Conservation (phyloP, 2,113 vertebrate species). For the Castor canadensis region DNA sequence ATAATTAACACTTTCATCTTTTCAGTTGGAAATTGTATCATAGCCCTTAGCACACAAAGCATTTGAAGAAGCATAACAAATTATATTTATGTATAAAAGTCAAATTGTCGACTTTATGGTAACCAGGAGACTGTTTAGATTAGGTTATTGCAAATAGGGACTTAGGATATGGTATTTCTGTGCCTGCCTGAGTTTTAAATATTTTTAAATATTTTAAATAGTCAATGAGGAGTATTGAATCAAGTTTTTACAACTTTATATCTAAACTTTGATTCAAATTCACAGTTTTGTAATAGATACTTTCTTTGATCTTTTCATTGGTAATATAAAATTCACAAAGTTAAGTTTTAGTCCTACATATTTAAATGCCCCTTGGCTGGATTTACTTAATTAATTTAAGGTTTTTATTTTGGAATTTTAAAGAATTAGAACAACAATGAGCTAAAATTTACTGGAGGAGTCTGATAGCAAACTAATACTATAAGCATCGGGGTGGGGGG, state of each 20-base stretch:
- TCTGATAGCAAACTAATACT: neutral
- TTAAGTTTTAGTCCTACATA: constrained; percentile 39
- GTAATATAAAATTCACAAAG: constrained; percentile 51
- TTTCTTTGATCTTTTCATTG: constrained; percentile 56
- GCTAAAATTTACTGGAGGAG: neutral
- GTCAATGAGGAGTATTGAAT: neutral
- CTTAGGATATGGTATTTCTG: neutral
- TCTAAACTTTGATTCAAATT: constrained; percentile 24
- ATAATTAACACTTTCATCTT: neutral
- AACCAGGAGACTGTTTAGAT: neutral
- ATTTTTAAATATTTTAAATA: neutral
- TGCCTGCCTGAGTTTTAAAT: constrained; percentile 2
- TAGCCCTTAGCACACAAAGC: neutral
- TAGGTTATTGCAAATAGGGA: neutral
- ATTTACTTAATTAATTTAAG: neutral
- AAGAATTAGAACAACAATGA: constrained; percentile 22
- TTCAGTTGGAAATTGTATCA: neutral
- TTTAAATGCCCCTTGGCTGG: constrained; percentile 39
- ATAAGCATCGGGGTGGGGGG: neutral
- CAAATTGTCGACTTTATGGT: neutral
- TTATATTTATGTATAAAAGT: neutral
- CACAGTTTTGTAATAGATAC: constrained; percentile 13
- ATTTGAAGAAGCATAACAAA: neutral
- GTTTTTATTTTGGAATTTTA: constrained; percentile 32
- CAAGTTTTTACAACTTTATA: neutral